Conservation (phyloP, 2,888 invertebrate genomes). For the Bembecia ichneumoniformis region DNA sequence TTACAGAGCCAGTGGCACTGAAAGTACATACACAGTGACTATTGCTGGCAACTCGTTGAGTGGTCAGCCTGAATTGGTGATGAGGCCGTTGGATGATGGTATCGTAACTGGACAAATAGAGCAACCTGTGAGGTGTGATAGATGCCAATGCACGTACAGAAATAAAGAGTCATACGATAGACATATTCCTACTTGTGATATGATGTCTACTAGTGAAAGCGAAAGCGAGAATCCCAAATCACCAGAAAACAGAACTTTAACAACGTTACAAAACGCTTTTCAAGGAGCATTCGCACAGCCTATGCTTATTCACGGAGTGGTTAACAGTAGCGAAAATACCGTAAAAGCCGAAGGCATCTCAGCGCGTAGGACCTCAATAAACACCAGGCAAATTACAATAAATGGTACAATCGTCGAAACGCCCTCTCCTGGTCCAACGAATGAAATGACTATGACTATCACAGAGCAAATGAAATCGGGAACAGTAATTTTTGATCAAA, state of each 20-base stretch:
- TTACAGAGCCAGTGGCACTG: constrained; percentile 61
- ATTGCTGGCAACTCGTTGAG: constrained; percentile 65
- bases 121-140: constrained; percentile 86
- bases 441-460: constrained; percentile 66
- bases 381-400: constrained; percentile 67
- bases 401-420: constrained; percentile 70
- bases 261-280: constrained; percentile 65
- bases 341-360: constrained; percentile 65
- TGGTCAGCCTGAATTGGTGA: constrained; percentile 61
- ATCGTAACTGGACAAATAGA: constrained; percentile 67
- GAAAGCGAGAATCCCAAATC: constrained; percentile 80
- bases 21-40: constrained; percentile 62
- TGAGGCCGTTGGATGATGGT: constrained; percentile 57
- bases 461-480: constrained; percentile 67
- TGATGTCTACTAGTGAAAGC: constrained; percentile 85
- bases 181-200: constrained; percentile 83
- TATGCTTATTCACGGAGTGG: constrained; percentile 63
- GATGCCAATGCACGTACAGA: constrained; percentile 89
- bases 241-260: constrained; percentile 65
- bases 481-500: constrained; percentile 62
- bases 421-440: constrained; percentile 63
- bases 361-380: constrained; percentile 62
- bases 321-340: constrained; percentile 56
- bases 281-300: constrained; percentile 66
- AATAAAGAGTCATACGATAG: constrained; percentile 86